Evolutionary conservation across 2,888 invertebrate genomes (phyloP).

Genomic region (Apamea anceps): DNA sequence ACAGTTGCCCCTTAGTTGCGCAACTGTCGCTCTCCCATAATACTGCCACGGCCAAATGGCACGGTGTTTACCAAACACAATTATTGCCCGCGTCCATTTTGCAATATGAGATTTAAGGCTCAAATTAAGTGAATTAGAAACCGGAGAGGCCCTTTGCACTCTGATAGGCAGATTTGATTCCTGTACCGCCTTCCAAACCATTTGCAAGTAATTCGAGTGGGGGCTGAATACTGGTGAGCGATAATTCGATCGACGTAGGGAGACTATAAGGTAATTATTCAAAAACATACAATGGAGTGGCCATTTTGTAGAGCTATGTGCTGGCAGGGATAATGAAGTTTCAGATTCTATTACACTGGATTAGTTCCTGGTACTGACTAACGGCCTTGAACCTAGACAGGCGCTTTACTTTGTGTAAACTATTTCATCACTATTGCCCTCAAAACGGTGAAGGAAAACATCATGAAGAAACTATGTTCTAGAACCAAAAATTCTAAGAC

Average conservation of each 20-base stretch:
- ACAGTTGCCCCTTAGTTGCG: neutral
- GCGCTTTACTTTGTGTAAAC: neutral
- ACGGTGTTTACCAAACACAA: slow-evolving; percentile 86
- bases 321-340: too few relatives aligned
- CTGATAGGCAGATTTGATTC: slow-evolving; percentile 60
- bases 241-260: slow-evolving; percentile 58
- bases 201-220: slow-evolving; percentile 63
- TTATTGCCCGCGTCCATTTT: slow-evolving; percentile 87
- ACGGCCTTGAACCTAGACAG: neutral
- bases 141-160: slow-evolving; percentile 73
- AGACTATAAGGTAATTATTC: slow-evolving; percentile 34
- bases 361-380: neutral
- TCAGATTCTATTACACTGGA: neutral
- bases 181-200: slow-evolving; percentile 59
- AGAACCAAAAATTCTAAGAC: neutral
- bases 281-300: slow-evolving; percentile 31
- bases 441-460: neutral
- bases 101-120: slow-evolving; percentile 89
- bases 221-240: slow-evolving; percentile 42
- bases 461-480: neutral
- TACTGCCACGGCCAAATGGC: slow-evolving; percentile 55
- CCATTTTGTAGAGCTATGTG: neutral
- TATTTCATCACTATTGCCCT: neutral
- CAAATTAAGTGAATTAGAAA: slow-evolving; percentile 89
- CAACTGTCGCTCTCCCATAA: slow-evolving; percentile 25